These are phyloP conservation scores for Malurus melanocephalus DNA, from an alignment of 2,113 vertebrate species.

Conservation along the genomic window DNA sequence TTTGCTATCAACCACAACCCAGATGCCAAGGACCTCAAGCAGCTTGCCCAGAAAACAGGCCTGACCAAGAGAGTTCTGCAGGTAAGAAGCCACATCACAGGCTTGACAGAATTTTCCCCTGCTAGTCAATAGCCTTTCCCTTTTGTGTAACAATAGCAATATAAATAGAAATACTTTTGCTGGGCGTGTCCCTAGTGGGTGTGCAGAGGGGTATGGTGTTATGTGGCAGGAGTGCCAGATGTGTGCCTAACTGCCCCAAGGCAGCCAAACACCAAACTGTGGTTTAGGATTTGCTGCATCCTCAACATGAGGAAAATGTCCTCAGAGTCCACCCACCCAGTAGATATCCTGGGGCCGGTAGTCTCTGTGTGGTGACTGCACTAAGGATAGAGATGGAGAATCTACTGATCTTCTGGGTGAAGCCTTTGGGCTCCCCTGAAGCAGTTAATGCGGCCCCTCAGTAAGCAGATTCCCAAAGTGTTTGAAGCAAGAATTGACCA, in stretches of 20 bases:
- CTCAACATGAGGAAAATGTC: not conserved
- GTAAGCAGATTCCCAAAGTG: not conserved
- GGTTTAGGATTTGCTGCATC: not conserved
- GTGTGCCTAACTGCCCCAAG: not conserved
- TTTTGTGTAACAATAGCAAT: not conserved
- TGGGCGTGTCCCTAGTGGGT: conserved; percentile 35
- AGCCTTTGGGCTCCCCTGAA: not conserved
- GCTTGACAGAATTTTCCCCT: conserved; percentile 22
- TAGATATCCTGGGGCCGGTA: not conserved
- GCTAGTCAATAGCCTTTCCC: conserved; percentile 39
- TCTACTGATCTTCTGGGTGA: not conserved
- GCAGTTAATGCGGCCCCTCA: not conserved
- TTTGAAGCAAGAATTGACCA: not conserved
- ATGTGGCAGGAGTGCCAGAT: not conserved
- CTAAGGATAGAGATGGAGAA: not conserved
- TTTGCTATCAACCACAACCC: conserved; percentile 99
- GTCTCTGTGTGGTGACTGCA: not conserved
- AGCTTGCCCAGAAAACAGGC: conserved; percentile 99
- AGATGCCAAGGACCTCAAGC: conserved; percentile 98
- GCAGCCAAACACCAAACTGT: not conserved
- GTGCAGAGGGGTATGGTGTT: not conserved
- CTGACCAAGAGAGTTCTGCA: conserved; percentile 98
- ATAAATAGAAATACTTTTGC: not conserved
- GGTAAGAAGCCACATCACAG: conserved; percentile 80
- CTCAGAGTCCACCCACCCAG: not conserved